phyloP scores from a whole-genome alignment of 1,140 invertebrate genomes.

The Nylanderia fulva region DNA sequence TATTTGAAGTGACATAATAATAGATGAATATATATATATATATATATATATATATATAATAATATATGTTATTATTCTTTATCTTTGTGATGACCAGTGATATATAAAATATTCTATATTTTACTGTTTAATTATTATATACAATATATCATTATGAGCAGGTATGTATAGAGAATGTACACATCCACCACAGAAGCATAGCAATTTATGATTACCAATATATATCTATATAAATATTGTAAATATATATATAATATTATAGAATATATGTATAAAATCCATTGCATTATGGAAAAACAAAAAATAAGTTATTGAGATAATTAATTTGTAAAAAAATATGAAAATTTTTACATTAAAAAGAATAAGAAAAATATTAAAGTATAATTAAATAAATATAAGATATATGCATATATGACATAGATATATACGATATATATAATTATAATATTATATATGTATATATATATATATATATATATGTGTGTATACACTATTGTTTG shows the following conservation, averaged over 20 bases:
- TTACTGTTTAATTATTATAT: neutral
- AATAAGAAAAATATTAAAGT: too few species aligned
- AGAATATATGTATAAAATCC: constrained; percentile 14
- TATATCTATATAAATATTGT: constrained; percentile 49
- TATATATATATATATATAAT: too few species aligned
- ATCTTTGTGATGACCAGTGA: neutral
- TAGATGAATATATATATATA: too few species aligned
- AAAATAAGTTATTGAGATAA: constrained; percentile 16
- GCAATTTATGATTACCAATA: neutral
- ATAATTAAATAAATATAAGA: too few species aligned
- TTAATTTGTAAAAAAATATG: neutral
- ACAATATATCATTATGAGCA: neutral
- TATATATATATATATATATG: too few species aligned
- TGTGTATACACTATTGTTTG: too few species aligned
- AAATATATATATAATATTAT: constrained; percentile 54
- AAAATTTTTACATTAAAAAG: too few species aligned
- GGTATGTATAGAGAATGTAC: neutral
- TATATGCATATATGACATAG: too few species aligned
- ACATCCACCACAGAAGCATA: neutral
- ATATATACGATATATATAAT: too few species aligned
- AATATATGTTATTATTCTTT: neutral
- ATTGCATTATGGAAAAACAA: neutral
- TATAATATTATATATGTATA: too few species aligned
- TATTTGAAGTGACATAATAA: neutral
- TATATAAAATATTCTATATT: constrained; percentile 3